phyloP scores from a whole-genome alignment of 2,888 invertebrate species.

The Nephrotoma flavescens region DNA sequence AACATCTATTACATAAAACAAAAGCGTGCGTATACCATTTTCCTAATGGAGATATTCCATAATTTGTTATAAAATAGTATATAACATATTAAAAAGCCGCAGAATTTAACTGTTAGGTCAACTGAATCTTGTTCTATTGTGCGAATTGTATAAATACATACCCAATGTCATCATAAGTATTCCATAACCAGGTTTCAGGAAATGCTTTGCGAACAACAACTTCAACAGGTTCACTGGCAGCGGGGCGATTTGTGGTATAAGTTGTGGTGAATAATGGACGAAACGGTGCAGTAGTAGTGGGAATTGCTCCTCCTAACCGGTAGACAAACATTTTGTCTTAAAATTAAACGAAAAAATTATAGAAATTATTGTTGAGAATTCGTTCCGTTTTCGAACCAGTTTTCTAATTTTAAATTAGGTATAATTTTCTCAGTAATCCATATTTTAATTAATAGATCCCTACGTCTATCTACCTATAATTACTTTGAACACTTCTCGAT shows the following conservation, averaged over 20 bases:
- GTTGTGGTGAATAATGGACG: background rate
- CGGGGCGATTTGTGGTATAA: background rate
- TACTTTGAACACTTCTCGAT: background rate
- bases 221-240: background rate
- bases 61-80: too few relatives aligned
- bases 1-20: too few relatives aligned
- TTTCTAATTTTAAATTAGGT: background rate
- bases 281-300: background rate
- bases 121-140: too few relatives aligned
- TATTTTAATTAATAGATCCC: background rate
- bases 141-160: background rate
- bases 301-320: background rate
- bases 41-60: too few relatives aligned
- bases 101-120: too few relatives aligned
- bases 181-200: slow-evolving; percentile 55
- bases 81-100: too few relatives aligned
- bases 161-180: slow-evolving; percentile 22
- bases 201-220: slow-evolving; percentile 35
- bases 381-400: background rate
- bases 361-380: background rate
- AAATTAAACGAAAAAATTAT: background rate
- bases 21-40: too few relatives aligned
- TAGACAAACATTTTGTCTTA: background rate
- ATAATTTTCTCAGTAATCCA: background rate
- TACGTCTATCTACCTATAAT: too few relatives aligned